Conservation (phyloP, 2,797 vertebrate genomes). For the Scomberomorus guttatus region DNA sequence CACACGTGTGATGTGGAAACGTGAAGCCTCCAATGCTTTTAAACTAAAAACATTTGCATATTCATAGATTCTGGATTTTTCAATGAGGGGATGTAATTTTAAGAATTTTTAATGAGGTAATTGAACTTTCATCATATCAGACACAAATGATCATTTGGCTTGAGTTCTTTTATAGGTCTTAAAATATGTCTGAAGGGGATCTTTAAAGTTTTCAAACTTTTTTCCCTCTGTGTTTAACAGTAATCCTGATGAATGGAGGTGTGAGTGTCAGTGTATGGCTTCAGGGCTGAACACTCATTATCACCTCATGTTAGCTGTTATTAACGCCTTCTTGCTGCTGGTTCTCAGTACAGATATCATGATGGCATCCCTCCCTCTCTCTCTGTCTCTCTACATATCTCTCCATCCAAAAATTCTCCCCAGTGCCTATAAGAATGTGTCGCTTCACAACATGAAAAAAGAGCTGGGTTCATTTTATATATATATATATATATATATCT, state of each 20-base stretch:
- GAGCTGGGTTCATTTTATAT: background rate
- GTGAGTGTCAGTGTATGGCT: constrained; percentile 41
- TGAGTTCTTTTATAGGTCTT: background rate
- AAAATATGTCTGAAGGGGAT: background rate
- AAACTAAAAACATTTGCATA: background rate
- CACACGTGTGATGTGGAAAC: too few species aligned
- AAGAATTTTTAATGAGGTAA: background rate
- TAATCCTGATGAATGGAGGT: constrained; percentile 48
- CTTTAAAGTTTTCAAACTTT: background rate
- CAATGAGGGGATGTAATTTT: too few species aligned
- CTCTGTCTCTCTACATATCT: background rate
- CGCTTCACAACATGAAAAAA: constrained; percentile 34
- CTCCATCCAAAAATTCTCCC: background rate
- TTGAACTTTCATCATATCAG: background rate
- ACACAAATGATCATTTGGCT: background rate
- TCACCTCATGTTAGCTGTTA: constrained; percentile 53
- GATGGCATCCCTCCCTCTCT: constrained; percentile 30
- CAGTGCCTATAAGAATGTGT: constrained; percentile 29
- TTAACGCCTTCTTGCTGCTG: constrained; percentile 50
- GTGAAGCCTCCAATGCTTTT: too few species aligned
- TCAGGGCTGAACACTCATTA: constrained; percentile 57
- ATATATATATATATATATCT: too few species aligned
- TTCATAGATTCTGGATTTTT: too few species aligned
- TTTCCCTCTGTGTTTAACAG: constrained; percentile 12
- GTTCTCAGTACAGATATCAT: constrained; percentile 35